phyloP scores from a whole-genome alignment of 2,888 invertebrate species.

The Dicranocentrus wangi region DNA sequence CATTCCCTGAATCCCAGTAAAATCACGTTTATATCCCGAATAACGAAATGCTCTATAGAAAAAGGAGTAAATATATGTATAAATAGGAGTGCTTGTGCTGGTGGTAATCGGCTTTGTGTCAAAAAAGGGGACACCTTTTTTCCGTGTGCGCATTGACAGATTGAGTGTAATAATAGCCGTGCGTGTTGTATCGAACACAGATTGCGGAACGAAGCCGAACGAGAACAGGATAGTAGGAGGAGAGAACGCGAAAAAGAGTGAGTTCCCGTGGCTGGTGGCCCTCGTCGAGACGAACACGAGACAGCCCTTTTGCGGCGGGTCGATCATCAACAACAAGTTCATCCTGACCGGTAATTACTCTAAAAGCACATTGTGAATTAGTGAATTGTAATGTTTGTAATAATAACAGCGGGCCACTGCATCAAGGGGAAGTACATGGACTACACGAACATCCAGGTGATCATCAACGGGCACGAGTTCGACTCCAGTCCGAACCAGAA shows the following conservation, averaged over 20 bases:
- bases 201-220: constrained; percentile 67
- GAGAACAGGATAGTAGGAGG: constrained; percentile 68
- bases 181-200: constrained; percentile 29
- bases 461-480: constrained; percentile 54
- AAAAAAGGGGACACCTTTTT: too few relatives aligned
- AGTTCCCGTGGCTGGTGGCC: constrained; percentile 71
- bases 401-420: constrained; percentile 61
- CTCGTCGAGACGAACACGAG: constrained; percentile 67
- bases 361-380: too few relatives aligned
- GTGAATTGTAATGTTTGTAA: too few relatives aligned
- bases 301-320: constrained; percentile 70
- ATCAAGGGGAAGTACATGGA: constrained; percentile 58
- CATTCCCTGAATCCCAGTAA: not conserved
- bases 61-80: too few relatives aligned
- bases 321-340: constrained; percentile 56
- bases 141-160: too few relatives aligned
- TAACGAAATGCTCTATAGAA: not conserved
- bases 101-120: too few relatives aligned
- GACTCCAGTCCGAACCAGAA: constrained; percentile 42
- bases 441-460: constrained; percentile 51
- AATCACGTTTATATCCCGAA: not conserved
- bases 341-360: too few relatives aligned
- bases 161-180: too few relatives aligned
- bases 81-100: too few relatives aligned
- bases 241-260: constrained; percentile 62